These are phyloP conservation scores for Malurus leucopterus DNA, from an alignment of 2,797 vertebrate genomes.

Conservation along the genomic window DNA sequence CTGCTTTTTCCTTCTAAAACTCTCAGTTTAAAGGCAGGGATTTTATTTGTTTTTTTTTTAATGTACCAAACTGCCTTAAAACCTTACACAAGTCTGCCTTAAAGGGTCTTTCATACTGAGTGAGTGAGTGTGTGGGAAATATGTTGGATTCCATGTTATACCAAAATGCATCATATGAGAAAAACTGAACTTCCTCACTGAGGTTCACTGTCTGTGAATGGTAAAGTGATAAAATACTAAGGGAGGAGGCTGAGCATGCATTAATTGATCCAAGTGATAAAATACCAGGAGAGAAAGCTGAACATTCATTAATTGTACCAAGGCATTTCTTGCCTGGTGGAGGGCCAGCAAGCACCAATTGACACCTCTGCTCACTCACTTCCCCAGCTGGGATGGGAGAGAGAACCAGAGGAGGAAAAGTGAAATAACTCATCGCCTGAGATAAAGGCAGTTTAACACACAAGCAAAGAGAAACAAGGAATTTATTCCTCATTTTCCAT, in stretches of 20 bases:
- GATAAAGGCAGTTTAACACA: background rate
- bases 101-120: background rate
- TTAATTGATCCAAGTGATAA: background rate
- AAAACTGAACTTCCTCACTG: background rate
- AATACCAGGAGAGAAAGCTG: background rate
- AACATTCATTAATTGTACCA: background rate
- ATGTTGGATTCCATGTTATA: background rate
- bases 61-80: background rate
- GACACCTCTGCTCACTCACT: background rate
- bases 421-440: fast-evolving
- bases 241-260: background rate
- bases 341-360: background rate
- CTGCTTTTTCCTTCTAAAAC: background rate
- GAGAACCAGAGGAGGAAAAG: background rate
- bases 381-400: no score
- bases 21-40: background rate
- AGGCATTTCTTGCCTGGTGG: background rate
- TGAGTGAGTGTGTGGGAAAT: background rate
- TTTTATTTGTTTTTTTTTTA: background rate
- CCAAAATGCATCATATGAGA: background rate
- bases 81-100: background rate
- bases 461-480: background rate
- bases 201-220: background rate
- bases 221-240: background rate
- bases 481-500: background rate